Conservation (phyloP, 2,888 invertebrate species). For the Synergus japonicus region DNA sequence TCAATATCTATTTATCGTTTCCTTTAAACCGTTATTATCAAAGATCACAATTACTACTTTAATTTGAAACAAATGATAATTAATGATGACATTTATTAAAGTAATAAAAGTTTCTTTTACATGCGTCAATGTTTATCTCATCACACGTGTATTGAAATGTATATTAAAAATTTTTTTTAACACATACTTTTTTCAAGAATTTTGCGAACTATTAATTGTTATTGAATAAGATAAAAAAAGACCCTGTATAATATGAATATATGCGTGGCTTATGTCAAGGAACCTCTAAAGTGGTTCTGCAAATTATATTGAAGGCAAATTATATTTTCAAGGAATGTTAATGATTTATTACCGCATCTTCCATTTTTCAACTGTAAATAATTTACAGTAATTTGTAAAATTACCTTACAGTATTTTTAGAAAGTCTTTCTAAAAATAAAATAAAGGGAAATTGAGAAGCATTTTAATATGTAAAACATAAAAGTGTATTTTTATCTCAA, state of each 20-base stretch:
- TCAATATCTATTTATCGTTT: neutral
- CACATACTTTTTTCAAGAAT: neutral
- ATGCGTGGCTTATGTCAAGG: neutral
- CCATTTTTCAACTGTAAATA: neutral
- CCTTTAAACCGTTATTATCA: neutral
- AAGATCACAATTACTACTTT: neutral
- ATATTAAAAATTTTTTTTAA: neutral
- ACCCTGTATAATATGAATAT: neutral
- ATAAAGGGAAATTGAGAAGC: neutral
- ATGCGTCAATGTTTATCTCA: neutral
- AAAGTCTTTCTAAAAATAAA: neutral
- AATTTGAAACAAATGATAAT: conserved; percentile 12
- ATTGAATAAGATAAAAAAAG: neutral
- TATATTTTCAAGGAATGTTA: neutral
- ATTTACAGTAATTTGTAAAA: too few species aligned
- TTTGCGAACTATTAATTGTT: neutral
- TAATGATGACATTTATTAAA: neutral
- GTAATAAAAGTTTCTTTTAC: conserved; percentile 9
- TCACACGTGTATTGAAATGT: too few species aligned
- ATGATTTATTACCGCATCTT: neutral
- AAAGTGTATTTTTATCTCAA: neutral
- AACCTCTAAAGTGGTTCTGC: neutral
- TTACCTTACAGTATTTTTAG: too few species aligned
- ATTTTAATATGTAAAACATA: neutral
- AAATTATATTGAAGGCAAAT: neutral